These are phyloP conservation scores for Dolichopus griseipennis DNA, from an alignment of 2,888 invertebrate species.

Conservation along the genomic window DNA sequence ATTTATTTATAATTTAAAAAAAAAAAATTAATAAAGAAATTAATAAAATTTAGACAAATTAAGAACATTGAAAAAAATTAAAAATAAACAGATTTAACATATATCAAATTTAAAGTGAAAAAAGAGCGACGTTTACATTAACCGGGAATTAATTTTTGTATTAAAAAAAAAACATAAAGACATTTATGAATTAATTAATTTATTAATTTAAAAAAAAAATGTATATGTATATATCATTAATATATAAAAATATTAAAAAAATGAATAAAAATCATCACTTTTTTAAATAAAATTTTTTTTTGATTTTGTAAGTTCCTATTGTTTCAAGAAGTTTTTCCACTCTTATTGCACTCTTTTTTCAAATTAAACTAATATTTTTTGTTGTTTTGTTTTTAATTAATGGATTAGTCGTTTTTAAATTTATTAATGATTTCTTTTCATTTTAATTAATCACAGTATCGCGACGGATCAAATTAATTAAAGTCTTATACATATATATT, in stretches of 20 bases:
- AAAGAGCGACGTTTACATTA: slow-evolving; percentile 8
- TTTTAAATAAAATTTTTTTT: slow-evolving; percentile 15
- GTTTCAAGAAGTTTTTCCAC: slow-evolving; percentile 43
- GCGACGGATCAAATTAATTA: too few species aligned
- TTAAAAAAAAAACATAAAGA: neutral
- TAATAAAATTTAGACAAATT: neutral
- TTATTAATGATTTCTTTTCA: slow-evolving; percentile 14
- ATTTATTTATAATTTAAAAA: neutral
- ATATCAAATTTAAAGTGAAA: slow-evolving; percentile 3
- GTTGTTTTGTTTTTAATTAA: too few species aligned
- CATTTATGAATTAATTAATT: neutral
- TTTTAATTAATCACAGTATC: too few species aligned
- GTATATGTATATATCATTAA: neutral
- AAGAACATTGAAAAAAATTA: neutral
- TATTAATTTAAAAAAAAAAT: neutral
- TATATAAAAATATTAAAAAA: neutral
- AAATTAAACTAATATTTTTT: slow-evolving; percentile 14
- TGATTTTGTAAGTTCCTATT: slow-evolving; percentile 18
- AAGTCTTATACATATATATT: too few species aligned
- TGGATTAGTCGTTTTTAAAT: too few species aligned
- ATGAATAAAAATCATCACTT: slow-evolving; percentile 11
- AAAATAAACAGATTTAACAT: slow-evolving; percentile 1
- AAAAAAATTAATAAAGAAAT: neutral
- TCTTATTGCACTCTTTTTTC: slow-evolving; percentile 14
- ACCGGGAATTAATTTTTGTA: neutral